Conservation (phyloP, 2,113 vertebrate species). For the Mirounga angustirostris region DNA sequence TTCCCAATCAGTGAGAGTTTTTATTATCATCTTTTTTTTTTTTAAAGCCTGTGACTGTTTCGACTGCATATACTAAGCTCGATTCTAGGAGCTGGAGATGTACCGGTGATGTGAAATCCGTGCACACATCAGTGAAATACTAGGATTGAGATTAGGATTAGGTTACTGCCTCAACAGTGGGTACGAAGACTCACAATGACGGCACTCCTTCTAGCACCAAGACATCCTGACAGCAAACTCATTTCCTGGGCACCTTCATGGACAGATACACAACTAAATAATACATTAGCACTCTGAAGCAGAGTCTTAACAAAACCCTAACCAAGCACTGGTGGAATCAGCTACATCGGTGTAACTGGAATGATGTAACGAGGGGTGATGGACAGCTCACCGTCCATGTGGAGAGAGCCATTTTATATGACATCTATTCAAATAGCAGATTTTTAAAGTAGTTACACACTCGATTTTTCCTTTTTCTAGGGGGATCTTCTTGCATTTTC, state of each 20-base stretch:
- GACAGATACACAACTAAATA: background rate
- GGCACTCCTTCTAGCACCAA: background rate
- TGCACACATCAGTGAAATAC: background rate
- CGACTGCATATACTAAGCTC: background rate
- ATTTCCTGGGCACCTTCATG: background rate
- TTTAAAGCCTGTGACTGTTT: background rate
- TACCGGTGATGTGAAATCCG: rapidly evolving
- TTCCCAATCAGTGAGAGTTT: background rate
- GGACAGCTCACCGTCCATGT: background rate
- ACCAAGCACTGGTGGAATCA: background rate
- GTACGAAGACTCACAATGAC: background rate
- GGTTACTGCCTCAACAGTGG: rapidly evolving
- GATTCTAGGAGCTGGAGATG: background rate
- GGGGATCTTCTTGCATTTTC: background rate
- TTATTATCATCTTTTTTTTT: background rate
- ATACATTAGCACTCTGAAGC: background rate
- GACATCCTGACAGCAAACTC: background rate
- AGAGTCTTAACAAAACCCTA: background rate
- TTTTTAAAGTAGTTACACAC: background rate
- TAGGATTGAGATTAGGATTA: background rate
- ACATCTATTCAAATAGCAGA: background rate
- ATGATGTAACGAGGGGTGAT: background rate
- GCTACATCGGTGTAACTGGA: background rate
- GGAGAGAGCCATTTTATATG: background rate
- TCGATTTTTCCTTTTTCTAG: background rate